A percentile compares a stretch with the other conserved stretches of the same genome.
These are phyloP conservation scores for Drosophila elegans DNA, from an alignment of 1,140 invertebrate genomes.

Conservation along the genomic window DNA sequence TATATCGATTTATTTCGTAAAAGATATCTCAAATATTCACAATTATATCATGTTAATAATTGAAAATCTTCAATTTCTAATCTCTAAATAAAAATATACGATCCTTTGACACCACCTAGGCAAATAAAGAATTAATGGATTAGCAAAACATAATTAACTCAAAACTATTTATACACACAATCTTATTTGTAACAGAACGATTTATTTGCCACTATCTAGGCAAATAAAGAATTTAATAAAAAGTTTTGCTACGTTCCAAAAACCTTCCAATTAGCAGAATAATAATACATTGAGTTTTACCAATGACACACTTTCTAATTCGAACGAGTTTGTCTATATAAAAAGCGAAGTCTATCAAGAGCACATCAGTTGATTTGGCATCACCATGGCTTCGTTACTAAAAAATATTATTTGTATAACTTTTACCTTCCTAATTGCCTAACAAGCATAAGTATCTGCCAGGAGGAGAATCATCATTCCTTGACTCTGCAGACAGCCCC, in stretches of 20 bases:
- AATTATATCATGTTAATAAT: no score
- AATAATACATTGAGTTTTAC: background rate
- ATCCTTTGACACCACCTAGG: no score
- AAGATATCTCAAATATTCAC: no score
- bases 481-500: background rate
- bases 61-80: no score
- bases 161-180: background rate
- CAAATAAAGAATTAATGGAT: background rate
- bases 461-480: background rate
- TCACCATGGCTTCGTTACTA: slow-evolving; percentile 1
- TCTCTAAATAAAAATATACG: no score
- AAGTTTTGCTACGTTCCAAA: background rate
- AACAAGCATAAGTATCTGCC: background rate
- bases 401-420: background rate
- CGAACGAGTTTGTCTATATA: slow-evolving; percentile 1
- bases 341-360: background rate
- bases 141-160: background rate
- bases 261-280: slow-evolving; percentile 11
- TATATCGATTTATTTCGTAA: no score
- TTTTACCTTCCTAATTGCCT: background rate
- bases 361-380: background rate
- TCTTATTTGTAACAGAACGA: background rate
- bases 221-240: no score
- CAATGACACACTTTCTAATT: slow-evolving; percentile 17
- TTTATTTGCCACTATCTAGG: no score